A percentile compares a stretch with the other conserved stretches of the same genome.
These are phyloP conservation scores for Argynnis bischoffii DNA, from an alignment of 2,888 invertebrate species.

Conservation along the genomic window DNA sequence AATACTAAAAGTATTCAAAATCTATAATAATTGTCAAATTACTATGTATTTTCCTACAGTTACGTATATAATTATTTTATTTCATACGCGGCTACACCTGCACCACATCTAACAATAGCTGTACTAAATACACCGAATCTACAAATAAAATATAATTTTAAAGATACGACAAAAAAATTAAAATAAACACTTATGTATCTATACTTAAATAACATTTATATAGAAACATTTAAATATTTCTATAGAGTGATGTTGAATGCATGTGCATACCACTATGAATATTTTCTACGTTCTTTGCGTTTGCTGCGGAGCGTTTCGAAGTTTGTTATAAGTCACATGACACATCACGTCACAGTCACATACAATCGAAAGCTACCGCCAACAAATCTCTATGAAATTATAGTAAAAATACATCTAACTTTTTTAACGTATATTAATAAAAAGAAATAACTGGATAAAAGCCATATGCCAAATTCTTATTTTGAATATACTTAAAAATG, in stretches of 20 bases:
- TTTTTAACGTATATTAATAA: too few relatives aligned
- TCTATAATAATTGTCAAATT: constrained; percentile 6
- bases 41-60: background rate
- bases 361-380: background rate
- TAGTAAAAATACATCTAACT: background rate
- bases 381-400: constrained; percentile 9
- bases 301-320: background rate
- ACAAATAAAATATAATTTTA: constrained; percentile 11
- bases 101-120: constrained; percentile 1
- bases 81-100: constrained; percentile 8
- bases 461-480: too few relatives aligned
- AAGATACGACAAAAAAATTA: background rate
- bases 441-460: too few relatives aligned
- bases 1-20: constrained; percentile 28
- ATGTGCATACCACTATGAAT: background rate
- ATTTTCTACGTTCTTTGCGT: background rate
- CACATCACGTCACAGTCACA: background rate
- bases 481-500: too few relatives aligned
- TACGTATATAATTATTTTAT: constrained; percentile 2
- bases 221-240: background rate
- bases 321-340: background rate
- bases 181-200: background rate
- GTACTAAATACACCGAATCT: constrained; percentile 1
- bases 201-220: background rate
- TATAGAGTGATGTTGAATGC: background rate